Percentiles rank a stretch among this genome's conserved stretches.
Conservation (phyloP, 2,888 invertebrate genomes). For the Noctua fimbriata region DNA sequence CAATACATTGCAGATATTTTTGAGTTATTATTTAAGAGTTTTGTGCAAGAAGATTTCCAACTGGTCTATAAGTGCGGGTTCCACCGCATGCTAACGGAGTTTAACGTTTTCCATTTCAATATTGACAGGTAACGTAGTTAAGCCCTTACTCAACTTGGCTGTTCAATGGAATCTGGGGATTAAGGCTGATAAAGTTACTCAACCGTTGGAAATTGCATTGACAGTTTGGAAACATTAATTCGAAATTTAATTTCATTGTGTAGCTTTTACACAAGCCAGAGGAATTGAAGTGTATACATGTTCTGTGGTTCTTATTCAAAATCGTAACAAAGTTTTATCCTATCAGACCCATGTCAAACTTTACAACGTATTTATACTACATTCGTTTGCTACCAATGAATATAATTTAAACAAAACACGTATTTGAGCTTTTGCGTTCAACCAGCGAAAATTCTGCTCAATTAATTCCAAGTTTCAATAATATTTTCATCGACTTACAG, state of each 20-base stretch:
- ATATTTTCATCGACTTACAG: not conserved
- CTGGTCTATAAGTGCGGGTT: not conserved
- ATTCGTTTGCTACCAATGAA: conserved; percentile 50
- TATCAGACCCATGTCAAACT: conserved; percentile 66
- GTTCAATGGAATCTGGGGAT: not conserved
- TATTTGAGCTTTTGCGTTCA: conserved; percentile 32
- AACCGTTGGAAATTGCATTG: conserved; percentile 20
- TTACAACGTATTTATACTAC: conserved; percentile 46
- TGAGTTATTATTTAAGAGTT: not conserved
- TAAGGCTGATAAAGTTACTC: not conserved
- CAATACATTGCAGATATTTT: not conserved
- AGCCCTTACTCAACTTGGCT: not conserved
- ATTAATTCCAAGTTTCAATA: conserved; percentile 10
- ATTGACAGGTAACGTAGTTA: not conserved
- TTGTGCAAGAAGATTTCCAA: not conserved
- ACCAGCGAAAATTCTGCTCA: conserved; percentile 22
- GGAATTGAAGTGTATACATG: conserved; percentile 24
- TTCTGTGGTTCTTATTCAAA: conserved; percentile 43
- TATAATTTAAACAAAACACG: conserved; percentile 33
- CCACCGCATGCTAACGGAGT: not conserved
- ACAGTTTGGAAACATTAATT: conserved; percentile 28
- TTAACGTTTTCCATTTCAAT: not conserved
- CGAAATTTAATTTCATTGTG: conserved; percentile 6
- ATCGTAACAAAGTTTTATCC: conserved; percentile 55
- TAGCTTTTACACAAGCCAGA: not conserved